These are phyloP conservation scores for Andrena bucephala DNA, from an alignment of 2,888 invertebrate species.

Conservation along the genomic window DNA sequence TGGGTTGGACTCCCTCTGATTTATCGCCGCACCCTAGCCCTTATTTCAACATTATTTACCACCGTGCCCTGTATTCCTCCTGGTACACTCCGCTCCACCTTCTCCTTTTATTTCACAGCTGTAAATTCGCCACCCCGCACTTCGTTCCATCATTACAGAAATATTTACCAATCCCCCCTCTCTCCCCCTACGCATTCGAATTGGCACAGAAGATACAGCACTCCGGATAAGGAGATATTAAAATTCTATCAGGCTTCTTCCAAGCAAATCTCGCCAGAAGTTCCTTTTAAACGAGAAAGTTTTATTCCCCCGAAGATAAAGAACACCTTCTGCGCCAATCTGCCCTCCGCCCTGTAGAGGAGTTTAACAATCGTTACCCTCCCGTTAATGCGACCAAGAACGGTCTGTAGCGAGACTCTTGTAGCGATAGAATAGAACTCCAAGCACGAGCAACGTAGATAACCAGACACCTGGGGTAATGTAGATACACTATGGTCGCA, in stretches of 20 bases:
- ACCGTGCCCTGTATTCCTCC: conserved; percentile 4
- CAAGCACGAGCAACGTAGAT: conserved; percentile 55
- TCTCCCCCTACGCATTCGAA: conserved; percentile 21
- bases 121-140: conserved; percentile 10
- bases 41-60: conserved; percentile 72
- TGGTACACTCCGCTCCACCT: background rate
- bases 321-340: conserved; percentile 8
- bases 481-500: conserved; percentile 61
- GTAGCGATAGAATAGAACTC: conserved; percentile 42
- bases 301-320: background rate
- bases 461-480: conserved; percentile 64
- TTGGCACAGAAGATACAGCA: conserved; percentile 37
- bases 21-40: conserved; percentile 59
- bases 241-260: conserved; percentile 39
- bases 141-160: conserved; percentile 7
- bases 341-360: background rate
- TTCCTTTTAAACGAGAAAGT: conserved; percentile 34
- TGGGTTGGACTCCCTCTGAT: conserved; percentile 59
- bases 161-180: background rate
- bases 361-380: conserved; percentile 2
- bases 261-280: conserved; percentile 21
- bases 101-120: conserved; percentile 21
- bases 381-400: background rate
- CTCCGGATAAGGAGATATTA: conserved; percentile 38
- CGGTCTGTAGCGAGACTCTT: conserved; percentile 14